Conservation (phyloP, 2,797 vertebrate genomes). For the Microhierax caerulescens region DNA sequence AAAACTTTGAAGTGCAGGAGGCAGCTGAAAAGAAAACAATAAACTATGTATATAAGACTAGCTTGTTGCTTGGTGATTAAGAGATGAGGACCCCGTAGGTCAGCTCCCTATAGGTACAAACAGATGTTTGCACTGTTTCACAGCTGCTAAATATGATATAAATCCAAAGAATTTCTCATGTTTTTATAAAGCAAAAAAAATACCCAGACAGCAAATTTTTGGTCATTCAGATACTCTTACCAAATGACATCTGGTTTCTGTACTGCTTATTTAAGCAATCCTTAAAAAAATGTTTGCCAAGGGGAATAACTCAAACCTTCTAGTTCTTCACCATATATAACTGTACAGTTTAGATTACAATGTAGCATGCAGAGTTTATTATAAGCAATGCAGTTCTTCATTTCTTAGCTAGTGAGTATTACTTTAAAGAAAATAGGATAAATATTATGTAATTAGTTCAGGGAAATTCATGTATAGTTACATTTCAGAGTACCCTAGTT, state of each 20-base stretch:
- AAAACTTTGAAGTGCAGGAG: constrained; percentile 78
- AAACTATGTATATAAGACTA: constrained; percentile 73
- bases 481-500: constrained; percentile 68
- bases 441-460: constrained; percentile 79
- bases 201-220: constrained; percentile 85
- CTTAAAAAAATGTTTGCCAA: constrained; percentile 84
- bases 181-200: constrained; percentile 82
- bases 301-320: constrained; percentile 82
- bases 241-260: constrained; percentile 86
- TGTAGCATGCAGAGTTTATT: constrained; percentile 76
- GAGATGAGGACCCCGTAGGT: constrained; percentile 72
- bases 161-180: constrained; percentile 86
- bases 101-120: constrained; percentile 81
- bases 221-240: constrained; percentile 84
- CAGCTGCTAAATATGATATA: constrained; percentile 88
- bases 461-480: constrained; percentile 75
- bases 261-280: constrained; percentile 85
- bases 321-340: constrained; percentile 77
- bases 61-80: constrained; percentile 79
- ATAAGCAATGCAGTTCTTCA: constrained; percentile 73
- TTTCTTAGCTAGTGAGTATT: constrained; percentile 69
- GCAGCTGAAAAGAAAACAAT: constrained; percentile 76
- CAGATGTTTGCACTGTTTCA: constrained; percentile 86
- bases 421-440: constrained; percentile 78
- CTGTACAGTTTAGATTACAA: constrained; percentile 79